Evolutionary conservation across 2,797 vertebrate species (phyloP).

Genomic region (Mormyrops attenuatus): DNA sequence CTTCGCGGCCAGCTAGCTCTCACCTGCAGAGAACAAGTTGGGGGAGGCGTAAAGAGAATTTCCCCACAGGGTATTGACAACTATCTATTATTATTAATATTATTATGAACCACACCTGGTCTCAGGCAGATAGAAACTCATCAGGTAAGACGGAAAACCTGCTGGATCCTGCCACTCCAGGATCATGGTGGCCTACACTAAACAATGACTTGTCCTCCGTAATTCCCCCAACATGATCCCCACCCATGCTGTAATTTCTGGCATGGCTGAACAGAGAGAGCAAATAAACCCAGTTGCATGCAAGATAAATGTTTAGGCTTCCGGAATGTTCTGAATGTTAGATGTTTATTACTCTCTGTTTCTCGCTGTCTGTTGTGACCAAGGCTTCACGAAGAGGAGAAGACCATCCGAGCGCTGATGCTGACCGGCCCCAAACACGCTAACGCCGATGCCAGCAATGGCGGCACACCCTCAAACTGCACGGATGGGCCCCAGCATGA

Average conservation of each 20-base stretch:
- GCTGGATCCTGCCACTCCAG: background rate
- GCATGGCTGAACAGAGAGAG: background rate
- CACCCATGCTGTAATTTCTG: background rate
- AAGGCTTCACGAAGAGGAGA: conserved; percentile 96
- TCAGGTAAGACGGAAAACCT: background rate
- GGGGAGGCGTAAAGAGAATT: background rate
- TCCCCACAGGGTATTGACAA: background rate
- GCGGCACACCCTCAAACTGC: background rate
- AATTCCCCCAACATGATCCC: background rate
- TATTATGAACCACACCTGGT: background rate
- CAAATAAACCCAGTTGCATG: background rate
- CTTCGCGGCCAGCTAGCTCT: background rate
- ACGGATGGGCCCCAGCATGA: conserved; percentile 31
- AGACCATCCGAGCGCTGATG: conserved; percentile 69
- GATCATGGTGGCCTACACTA: background rate
- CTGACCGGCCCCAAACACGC: conserved; percentile 45
- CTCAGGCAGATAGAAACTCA: background rate
- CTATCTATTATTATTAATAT: background rate
- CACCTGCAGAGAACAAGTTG: background rate
- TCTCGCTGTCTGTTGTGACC: background rate
- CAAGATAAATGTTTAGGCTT: background rate
- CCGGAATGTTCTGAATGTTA: background rate
- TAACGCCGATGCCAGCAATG: conserved; percentile 32
- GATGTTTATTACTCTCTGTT: background rate
- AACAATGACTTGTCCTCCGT: background rate